Conservation (phyloP, 2,888 invertebrate genomes). For the Halictus quadricinctus region DNA sequence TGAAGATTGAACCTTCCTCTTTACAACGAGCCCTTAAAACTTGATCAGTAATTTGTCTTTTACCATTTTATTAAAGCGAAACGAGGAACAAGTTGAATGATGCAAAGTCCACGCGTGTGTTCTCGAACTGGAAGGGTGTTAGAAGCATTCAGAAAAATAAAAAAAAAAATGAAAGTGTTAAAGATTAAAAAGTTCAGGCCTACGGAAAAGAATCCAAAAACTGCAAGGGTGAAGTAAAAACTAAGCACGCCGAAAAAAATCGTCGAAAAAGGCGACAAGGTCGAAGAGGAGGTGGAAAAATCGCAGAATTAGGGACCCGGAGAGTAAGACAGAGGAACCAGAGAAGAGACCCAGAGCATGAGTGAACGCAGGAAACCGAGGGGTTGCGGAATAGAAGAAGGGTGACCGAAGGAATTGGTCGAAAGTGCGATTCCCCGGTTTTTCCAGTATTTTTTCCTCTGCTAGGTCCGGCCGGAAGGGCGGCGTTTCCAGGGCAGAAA, state of each 20-base stretch:
- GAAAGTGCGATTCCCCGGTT: constrained; percentile 58
- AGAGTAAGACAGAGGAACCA: neutral
- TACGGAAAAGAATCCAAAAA: neutral
- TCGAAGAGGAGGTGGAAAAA: neutral
- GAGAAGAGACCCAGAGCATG: neutral
- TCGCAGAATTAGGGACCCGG: neutral
- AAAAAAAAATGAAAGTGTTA: neutral
- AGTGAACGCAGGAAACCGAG: neutral
- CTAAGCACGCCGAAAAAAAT: neutral
- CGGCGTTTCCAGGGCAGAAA: constrained; percentile 68
- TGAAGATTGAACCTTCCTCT: too few relatives aligned
- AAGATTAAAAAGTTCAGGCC: neutral
- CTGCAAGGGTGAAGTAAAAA: neutral
- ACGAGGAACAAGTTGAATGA: too few relatives aligned
- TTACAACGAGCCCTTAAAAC: too few relatives aligned
- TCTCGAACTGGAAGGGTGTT: too few relatives aligned
- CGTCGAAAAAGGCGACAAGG: neutral
- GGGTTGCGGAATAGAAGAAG: constrained; percentile 12
- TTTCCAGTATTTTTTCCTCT: constrained; percentile 28
- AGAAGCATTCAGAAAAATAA: neutral
- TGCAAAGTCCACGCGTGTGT: too few relatives aligned
- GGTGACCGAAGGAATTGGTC: constrained; percentile 27
- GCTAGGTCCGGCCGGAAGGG: constrained; percentile 39
- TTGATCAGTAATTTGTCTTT: too few relatives aligned
- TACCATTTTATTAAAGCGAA: too few relatives aligned